phyloP scores from a whole-genome alignment of 1,140 invertebrate genomes.

The Microplitis demolitor region DNA sequence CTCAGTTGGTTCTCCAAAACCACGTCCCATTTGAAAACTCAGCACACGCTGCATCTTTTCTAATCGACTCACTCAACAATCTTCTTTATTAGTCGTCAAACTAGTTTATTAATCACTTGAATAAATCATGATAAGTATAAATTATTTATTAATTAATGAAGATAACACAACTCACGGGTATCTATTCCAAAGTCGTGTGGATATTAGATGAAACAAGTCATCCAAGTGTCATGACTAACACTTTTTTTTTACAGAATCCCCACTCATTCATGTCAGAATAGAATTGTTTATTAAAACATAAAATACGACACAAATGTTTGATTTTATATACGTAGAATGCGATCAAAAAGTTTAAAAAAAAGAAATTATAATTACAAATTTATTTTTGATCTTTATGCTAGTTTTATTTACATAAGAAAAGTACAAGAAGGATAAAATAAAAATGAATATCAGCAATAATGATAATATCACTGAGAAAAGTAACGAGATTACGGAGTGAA shows the following conservation, averaged over 20 bases:
- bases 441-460: too few relatives aligned
- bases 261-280: not conserved
- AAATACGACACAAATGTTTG: not conserved
- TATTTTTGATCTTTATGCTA: too few relatives aligned
- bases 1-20: conserved; percentile 52
- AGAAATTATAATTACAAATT: not conserved
- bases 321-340: not conserved
- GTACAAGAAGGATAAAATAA: too few relatives aligned
- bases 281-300: not conserved
- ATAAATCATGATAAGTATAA: too few relatives aligned
- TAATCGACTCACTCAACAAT: not conserved
- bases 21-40: conserved; percentile 54
- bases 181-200: too few relatives aligned
- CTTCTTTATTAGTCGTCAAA: not conserved
- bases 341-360: not conserved
- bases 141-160: too few relatives aligned
- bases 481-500: too few relatives aligned
- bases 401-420: too few relatives aligned
- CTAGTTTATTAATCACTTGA: not conserved
- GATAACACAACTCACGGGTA: too few relatives aligned
- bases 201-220: too few relatives aligned
- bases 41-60: conserved; percentile 55
- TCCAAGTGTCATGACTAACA: not conserved
- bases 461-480: too few relatives aligned
- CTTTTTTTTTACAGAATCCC: not conserved